Evolutionary conservation across 2,888 invertebrate species (phyloP).

Genomic region (Apodemia duryi): DNA sequence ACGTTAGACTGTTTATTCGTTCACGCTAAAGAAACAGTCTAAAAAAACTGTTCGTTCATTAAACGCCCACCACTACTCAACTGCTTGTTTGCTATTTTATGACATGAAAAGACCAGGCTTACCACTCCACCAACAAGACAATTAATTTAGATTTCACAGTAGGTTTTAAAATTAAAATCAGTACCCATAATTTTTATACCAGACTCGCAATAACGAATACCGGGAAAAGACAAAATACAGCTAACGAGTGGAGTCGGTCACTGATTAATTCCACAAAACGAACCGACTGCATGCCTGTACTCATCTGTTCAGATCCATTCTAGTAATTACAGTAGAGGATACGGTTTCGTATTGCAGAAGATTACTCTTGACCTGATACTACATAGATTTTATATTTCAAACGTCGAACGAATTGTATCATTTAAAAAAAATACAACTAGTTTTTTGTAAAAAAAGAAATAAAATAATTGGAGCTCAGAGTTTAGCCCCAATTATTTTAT

Average conservation of each 20-base stretch:
- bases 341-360: not conserved
- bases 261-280: constrained; percentile 60
- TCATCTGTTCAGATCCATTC: constrained; percentile 15
- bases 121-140: too few relatives aligned
- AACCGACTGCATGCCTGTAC: constrained; percentile 37
- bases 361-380: not conserved
- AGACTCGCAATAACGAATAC: constrained; percentile 20
- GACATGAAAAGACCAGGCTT: too few relatives aligned
- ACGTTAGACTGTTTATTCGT: too few relatives aligned
- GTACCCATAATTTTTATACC: constrained; percentile 26
- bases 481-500: too few relatives aligned
- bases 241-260: constrained; percentile 33
- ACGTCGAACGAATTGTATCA: not conserved
- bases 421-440: not conserved
- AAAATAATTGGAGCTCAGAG: too few relatives aligned
- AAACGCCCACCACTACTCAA: too few relatives aligned
- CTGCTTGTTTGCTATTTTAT: too few relatives aligned
- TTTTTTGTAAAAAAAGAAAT: too few relatives aligned
- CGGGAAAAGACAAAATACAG: constrained; percentile 33
- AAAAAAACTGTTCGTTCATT: too few relatives aligned
- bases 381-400: not conserved
- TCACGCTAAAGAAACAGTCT: too few relatives aligned
- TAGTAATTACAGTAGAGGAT: not conserved
- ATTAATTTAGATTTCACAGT: not conserved
- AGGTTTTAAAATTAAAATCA: constrained; percentile 23